phyloP scores from a whole-genome alignment of 2,888 invertebrate genomes.

The Patella ulyssiponensis region DNA sequence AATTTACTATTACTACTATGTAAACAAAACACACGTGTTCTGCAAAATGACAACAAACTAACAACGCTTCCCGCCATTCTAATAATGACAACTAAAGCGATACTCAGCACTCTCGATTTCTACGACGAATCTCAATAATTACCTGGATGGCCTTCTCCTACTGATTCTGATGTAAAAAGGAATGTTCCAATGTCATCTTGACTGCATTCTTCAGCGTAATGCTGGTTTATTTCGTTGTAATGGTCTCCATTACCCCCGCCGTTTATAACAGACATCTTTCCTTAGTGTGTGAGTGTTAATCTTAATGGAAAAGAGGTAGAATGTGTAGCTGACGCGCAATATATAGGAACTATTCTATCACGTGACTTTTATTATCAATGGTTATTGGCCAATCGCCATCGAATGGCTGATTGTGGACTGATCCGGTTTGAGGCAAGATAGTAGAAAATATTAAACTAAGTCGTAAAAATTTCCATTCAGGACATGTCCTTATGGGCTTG shows the following conservation, averaged over 20 bases:
- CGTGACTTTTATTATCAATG: conserved; percentile 30
- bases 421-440: neutral
- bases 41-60: neutral
- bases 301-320: conserved; percentile 62
- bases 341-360: conserved; percentile 43
- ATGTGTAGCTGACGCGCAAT: conserved; percentile 16
- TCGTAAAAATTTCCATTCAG: too few relatives aligned
- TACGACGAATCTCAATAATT: conserved; percentile 12
- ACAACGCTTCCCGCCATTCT: neutral
- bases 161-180: conserved; percentile 73
- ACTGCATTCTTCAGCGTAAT: conserved; percentile 65
- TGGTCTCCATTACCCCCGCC: conserved; percentile 47
- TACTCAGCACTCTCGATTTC: neutral
- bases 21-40: neutral
- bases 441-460: too few relatives aligned
- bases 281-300: conserved; percentile 26
- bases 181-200: conserved; percentile 67
- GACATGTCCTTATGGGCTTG: too few relatives aligned
- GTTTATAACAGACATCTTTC: conserved; percentile 41
- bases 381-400: conserved; percentile 20
- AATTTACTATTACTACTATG: too few relatives aligned
- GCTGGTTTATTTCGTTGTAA: conserved; percentile 59
- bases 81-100: neutral
- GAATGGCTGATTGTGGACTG: conserved; percentile 20
- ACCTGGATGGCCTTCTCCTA: conserved; percentile 73